Conservation (phyloP, 37 sponge, comb jelly and placozoan genomes). For the Bolinopsis microptera region DNA sequence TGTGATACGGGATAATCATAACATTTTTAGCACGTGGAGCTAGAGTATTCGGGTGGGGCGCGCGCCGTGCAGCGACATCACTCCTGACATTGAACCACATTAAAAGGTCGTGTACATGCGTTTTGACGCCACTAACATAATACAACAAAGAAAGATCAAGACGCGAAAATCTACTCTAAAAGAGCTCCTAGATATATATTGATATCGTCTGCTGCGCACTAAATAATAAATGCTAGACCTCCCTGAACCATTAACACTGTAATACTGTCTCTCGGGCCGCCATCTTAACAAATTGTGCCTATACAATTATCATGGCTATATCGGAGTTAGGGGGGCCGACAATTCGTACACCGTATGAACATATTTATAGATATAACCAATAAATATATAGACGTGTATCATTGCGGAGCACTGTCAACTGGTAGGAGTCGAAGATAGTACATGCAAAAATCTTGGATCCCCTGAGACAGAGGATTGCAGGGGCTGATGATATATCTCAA, state of each 20-base stretch:
- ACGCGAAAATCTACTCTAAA: neutral
- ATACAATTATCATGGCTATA: neutral
- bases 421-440: neutral
- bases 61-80: neutral
- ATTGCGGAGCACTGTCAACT: neutral
- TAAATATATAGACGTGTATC: neutral
- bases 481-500: too few relatives aligned
- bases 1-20: neutral
- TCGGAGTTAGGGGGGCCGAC: neutral
- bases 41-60: neutral
- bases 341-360: neutral
- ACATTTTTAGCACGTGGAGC: neutral
- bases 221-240: neutral
- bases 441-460: neutral
- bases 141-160: neutral
- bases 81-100: neutral
- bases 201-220: neutral
- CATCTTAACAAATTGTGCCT: neutral
- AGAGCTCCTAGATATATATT: neutral
- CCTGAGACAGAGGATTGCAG: neutral
- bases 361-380: neutral
- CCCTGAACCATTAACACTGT: neutral
- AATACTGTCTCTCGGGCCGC: neutral
- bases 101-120: neutral
- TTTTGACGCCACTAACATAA: neutral